A percentile compares a stretch with the other conserved stretches of the same genome.
Evolutionary conservation across 2,797 vertebrate genomes (phyloP).

Genomic region (Hyperoplus immaculatus): DNA sequence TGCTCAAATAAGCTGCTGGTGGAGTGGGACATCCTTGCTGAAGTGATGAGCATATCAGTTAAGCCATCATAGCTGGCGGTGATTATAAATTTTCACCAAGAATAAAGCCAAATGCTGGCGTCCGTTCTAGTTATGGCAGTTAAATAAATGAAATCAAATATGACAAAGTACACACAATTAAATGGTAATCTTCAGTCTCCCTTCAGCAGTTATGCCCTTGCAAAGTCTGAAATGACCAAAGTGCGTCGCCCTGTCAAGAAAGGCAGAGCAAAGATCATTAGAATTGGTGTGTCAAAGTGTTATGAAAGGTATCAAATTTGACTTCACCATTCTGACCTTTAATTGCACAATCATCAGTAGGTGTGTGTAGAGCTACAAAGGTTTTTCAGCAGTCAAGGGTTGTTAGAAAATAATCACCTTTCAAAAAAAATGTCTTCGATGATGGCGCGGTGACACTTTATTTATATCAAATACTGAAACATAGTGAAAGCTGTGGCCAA

Average conservation of each 20-base stretch:
- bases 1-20: slow-evolving; percentile 16
- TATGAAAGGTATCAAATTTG: slow-evolving; percentile 34
- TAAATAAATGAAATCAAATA: background rate
- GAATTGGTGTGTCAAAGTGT: background rate
- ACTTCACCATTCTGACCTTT: slow-evolving; percentile 64
- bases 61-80: background rate
- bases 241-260: background rate
- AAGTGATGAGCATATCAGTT: slow-evolving; percentile 16
- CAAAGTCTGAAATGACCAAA: background rate
- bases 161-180: background rate
- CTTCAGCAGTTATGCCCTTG: background rate
- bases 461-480: slow-evolving; percentile 12
- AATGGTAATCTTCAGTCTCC: background rate
- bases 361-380: background rate
- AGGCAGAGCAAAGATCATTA: background rate
- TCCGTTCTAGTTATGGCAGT: background rate
- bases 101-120: slow-evolving; percentile 12
- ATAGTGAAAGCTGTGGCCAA: background rate
- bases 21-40: background rate
- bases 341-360: slow-evolving; percentile 18
- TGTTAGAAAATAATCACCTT: slow-evolving; percentile 7
- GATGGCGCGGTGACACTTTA: slow-evolving; percentile 35
- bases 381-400: slow-evolving; percentile 11
- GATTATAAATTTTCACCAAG: slow-evolving; percentile 8
- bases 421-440: slow-evolving; percentile 40